Evolutionary conservation across 2,888 invertebrate species (phyloP), one percentile per base, ranked within the genome.

Genomic region (Rhagonycha lutea): DNA sequence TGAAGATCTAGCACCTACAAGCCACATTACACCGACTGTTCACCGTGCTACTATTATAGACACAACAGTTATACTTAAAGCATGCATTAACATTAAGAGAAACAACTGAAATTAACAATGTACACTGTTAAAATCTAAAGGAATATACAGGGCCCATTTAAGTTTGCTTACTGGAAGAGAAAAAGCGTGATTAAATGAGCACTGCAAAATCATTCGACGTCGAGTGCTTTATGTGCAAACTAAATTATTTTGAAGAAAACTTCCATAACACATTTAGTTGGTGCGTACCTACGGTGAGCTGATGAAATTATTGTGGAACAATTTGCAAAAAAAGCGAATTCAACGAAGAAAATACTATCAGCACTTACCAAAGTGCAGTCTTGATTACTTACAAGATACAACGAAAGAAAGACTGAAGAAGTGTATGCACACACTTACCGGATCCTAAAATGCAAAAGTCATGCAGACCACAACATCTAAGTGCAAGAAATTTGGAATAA

Each of bases 1-100:
- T 93, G 92, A 88, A 94, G 91, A 90, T 94, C 94, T 91, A 94
- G 91, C 90, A 94, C 94, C 94, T 94, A 90, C 87, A 89, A 87
- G 86, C 86, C 83, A 85, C 83, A 86, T 85, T 84, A 86, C 85
- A 84, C 84, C 84, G 82, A 83, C 82, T 82, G 83, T 78, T 82
- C 82, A 80, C 78, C 74, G 74, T 79, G 75, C 78, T 76, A 75
- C 79, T 76, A 76, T 76, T 76, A 47, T 47, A 78, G 74, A 78
- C 72, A 76, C 75, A 74, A 78, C 78, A 78, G 69, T 71, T 73
- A 74, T 76, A 73, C 69, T 18, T 18, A 18, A 18, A 68, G 71
- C 78, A 78, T 78, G 78, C 78, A 74, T 67, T 29, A 65, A 28
- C 32, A 18, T 61, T 70, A 70, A 61, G 14, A 32, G 32, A 60